Evolutionary conservation across 2,797 vertebrate species (phyloP).

Genomic region (Acanthurus leucopareius): DNA sequence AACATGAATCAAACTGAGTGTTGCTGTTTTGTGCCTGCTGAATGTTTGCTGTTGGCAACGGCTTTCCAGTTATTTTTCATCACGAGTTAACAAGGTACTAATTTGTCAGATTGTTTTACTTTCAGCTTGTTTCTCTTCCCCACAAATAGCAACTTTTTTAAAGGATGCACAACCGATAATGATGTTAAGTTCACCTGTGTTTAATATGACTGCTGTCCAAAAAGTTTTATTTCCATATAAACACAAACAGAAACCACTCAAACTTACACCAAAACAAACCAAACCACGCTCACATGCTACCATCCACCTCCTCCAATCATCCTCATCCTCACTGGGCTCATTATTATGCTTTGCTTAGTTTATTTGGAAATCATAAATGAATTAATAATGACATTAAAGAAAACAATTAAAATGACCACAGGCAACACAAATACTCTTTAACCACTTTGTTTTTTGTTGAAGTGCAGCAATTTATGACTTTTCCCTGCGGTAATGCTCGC

Average conservation of each 20-base stretch:
- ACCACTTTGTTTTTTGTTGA: conserved; percentile 5
- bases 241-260: background rate
- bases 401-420: background rate
- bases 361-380: background rate
- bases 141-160: background rate
- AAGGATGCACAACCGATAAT: background rate
- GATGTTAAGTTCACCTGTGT: background rate
- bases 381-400: background rate
- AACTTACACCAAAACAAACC: conserved; percentile 3
- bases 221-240: background rate
- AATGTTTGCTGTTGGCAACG: background rate
- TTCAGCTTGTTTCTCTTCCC: background rate
- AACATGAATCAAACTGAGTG: background rate
- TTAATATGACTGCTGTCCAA: background rate
- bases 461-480: background rate
- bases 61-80: background rate
- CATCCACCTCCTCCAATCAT: background rate
- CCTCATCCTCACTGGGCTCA: background rate
- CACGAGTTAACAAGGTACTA: background rate
- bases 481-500: background rate
- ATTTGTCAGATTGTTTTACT: background rate
- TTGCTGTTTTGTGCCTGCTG: background rate
- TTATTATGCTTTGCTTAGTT: background rate
- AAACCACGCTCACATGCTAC: background rate
- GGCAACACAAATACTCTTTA: background rate